Base-by-base conservation (phyloP, 1,140 invertebrate species). In the Acromyrmex echinatior region DNA sequence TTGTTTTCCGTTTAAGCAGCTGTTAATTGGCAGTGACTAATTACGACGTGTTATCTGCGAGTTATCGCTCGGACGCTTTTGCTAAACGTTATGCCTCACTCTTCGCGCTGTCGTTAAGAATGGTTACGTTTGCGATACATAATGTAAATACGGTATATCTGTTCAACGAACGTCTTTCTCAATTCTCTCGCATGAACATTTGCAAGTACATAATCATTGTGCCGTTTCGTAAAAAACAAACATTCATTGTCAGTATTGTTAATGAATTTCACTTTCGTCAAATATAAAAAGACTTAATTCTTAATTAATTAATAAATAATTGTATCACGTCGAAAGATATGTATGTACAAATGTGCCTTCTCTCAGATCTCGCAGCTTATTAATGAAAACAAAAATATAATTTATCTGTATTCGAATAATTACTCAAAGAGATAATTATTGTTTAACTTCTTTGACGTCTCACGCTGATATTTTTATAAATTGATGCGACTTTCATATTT, bases 11-110 rank as follows among this genome's bases (percentile, higher is more conserved):
- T 95, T 94, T 95, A 92, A 94, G 95, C 94, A 94, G 93, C 93
- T 94, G 94, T 95, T 95, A 95, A 95, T 95, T 95, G 95, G 93
- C 95, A 95, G 93, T 95, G 95, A 95, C 95, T 95, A 95, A 95
- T 95, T 95, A 94, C 94, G 77, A 88, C 79, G 88, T 86, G 90
- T 94, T 95, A 95, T 95, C 94, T 89, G 71, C 71, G 74, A 94
- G 91, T 94, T 95, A 95, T 95, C 94, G 81, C 60, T 31, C 58
- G 60, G 85, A 66, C 89, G 87, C 90, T 91, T 91, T 93, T 93
- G 89, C 90, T 63, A 58, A 81, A 58, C 77, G 66, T 84, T 90
- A 86, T 60, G 35, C 28, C 58, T n/a, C 53, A 16, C 45, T 31
- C 76, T 58, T 60, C 70, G 21, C 78, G 65, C n/a, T 87, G 53